Percentiles rank a stretch among this genome's conserved stretches.
phyloP scores from a whole-genome alignment of 2,113 vertebrate genomes.

The Microcebus lehilahytsara region DNA sequence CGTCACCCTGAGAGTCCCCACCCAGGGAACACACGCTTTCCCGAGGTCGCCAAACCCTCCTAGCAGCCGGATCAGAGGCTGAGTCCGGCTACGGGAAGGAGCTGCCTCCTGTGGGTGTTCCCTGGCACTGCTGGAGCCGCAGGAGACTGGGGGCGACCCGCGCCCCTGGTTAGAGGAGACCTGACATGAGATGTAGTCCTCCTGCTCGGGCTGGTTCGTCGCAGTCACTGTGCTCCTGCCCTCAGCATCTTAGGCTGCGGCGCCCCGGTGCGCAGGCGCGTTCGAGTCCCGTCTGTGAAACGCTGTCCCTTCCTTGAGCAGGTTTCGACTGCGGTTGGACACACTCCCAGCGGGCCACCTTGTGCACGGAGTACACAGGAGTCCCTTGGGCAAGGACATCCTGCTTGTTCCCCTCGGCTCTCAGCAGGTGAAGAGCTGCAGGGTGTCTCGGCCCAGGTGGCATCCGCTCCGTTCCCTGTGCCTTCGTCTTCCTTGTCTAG shows the following conservation, averaged over 20 bases:
- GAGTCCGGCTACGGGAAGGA: not conserved
- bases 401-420: constrained; percentile 93
- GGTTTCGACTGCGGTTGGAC: constrained; percentile 99
- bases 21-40: not conserved
- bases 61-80: not conserved
- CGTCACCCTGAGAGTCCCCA: not conserved
- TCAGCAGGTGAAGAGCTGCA: constrained; percentile 87
- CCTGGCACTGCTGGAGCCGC: not conserved
- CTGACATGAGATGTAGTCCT: accelerated
- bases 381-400: constrained; percentile 90
- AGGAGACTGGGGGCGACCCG: not conserved
- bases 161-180: too few relatives aligned
- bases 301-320: constrained; percentile 55
- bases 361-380: constrained; percentile 92
- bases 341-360: constrained; percentile 98
- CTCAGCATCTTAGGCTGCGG: not conserved
- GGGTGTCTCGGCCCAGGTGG: accelerated
- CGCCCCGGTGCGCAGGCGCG: not conserved
- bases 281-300: not conserved
- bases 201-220: not conserved
- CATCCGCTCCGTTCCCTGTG: too few relatives aligned
- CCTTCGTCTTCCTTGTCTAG: not conserved
- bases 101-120: not conserved
- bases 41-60: not conserved
- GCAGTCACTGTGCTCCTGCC: accelerated